Conservation (phyloP, 2,888 invertebrate genomes). For the Chymomyza fuscimana region DNA sequence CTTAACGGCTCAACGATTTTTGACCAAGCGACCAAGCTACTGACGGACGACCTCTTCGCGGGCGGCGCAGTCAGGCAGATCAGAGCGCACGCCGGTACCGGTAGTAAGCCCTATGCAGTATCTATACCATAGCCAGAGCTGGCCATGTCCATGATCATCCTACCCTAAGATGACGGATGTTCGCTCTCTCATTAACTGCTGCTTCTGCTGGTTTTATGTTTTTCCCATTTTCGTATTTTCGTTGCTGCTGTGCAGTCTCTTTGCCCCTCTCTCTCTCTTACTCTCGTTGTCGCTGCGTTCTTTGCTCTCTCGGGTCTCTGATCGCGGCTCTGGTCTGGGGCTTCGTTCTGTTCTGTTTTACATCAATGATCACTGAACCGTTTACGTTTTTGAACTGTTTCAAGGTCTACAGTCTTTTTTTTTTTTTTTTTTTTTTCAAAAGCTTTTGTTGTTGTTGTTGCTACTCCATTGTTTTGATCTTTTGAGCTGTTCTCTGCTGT, state of each 20-base stretch:
- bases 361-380: slow-evolving; percentile 80
- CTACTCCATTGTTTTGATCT: slow-evolving; percentile 11
- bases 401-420: slow-evolving; percentile 73
- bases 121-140: not conserved
- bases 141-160: slow-evolving; percentile 3
- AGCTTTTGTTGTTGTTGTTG: not conserved
- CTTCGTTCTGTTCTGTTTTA: slow-evolving; percentile 49
- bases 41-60: slow-evolving; percentile 51
- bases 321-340: not conserved
- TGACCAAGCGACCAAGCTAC: slow-evolving; percentile 56
- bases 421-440: slow-evolving; percentile 1
- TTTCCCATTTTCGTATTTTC: not conserved
- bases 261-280: not conserved
- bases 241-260: not conserved
- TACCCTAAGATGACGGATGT: slow-evolving; percentile 66
- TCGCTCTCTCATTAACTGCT: slow-evolving; percentile 20
- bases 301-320: not conserved
- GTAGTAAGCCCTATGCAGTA: not conserved
- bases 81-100: slow-evolving; percentile 70
- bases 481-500: slow-evolving; percentile 1
- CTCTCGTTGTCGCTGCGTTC: no score
- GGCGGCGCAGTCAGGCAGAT: slow-evolving; percentile 69
- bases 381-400: slow-evolving; percentile 80
- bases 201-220: not conserved
- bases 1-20: slow-evolving; percentile 75